These are phyloP conservation scores for Poliocrania exsul DNA, from an alignment of 2,797 vertebrate species.

Conservation along the genomic window DNA sequence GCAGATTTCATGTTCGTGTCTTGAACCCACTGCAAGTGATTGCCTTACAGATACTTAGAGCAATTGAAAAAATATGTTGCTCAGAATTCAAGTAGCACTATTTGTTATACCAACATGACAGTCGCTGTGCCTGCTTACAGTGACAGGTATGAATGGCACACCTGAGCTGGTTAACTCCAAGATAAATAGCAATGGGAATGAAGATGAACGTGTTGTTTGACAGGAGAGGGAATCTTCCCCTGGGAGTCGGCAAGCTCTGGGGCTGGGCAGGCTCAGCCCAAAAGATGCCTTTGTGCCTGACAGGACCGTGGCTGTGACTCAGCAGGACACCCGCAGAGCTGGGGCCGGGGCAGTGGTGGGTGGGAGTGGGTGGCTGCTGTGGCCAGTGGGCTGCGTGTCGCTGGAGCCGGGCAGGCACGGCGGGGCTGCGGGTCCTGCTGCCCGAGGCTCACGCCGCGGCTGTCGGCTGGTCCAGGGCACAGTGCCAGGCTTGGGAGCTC, in stretches of 20 bases:
- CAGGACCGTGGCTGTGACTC: not conserved
- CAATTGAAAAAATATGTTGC: not conserved
- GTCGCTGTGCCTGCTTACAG: not conserved
- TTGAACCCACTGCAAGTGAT: not conserved
- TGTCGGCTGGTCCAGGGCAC: not conserved
- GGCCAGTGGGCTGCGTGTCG: fast-evolving
- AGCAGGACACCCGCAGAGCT: not conserved
- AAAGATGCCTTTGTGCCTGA: not conserved
- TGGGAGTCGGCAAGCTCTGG: not conserved
- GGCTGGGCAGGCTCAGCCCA: not conserved
- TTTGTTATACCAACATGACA: not conserved
- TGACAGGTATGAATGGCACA: not conserved
- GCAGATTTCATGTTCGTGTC: not conserved
- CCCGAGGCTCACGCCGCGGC: fast-evolving
- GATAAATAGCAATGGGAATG: not conserved
- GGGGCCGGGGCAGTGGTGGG: not conserved
- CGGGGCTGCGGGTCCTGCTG: not conserved
- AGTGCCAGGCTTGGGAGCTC: not conserved
- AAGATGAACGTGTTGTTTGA: not conserved
- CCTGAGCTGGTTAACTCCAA: not conserved
- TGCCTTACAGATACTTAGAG: not conserved
- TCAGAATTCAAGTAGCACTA: not conserved
- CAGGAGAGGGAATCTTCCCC: not conserved
- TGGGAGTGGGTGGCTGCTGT: not conserved
- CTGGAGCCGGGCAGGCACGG: fast-evolving